phyloP scores from a whole-genome alignment of 2,797 vertebrate species.

The Poliocrania exsul region DNA sequence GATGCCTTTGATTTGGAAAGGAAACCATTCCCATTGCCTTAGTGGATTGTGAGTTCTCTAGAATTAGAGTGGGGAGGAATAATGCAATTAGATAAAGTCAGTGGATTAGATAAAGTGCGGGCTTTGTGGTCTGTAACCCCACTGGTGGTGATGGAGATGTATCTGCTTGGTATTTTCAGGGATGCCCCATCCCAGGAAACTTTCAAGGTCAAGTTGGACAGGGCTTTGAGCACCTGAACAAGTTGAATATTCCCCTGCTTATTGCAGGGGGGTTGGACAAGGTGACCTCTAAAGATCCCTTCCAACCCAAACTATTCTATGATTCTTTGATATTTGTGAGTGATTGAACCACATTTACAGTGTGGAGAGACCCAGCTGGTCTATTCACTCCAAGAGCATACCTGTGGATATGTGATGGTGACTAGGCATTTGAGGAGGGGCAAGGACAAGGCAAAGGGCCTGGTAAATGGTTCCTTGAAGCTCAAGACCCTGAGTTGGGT shows the following conservation, averaged over 20 bases:
- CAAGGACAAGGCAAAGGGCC: neutral
- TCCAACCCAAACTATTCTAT: neutral
- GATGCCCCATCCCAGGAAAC: neutral
- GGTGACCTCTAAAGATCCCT: neutral
- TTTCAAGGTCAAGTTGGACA: neutral
- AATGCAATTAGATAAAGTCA: neutral
- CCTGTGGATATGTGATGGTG: fast-evolving
- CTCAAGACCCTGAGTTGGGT: neutral
- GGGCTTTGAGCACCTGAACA: neutral
- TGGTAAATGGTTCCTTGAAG: neutral
- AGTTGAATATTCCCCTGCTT: neutral
- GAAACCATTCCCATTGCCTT: neutral
- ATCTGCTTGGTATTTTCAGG: neutral
- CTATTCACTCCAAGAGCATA: neutral
- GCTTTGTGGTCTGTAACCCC: neutral
- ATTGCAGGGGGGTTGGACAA: neutral
- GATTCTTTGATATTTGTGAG: neutral
- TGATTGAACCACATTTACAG: neutral
- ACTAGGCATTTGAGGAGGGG: neutral
- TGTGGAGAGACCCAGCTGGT: neutral
- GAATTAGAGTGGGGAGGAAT: neutral
- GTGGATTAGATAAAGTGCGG: neutral
- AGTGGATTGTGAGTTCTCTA: neutral
- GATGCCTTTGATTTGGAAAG: neutral
- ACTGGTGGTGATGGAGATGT: neutral